A percentile compares a stretch with the other conserved stretches of the same genome.
Evolutionary conservation across 2,888 invertebrate genomes (phyloP).

Genomic region (Tipula vernalis): DNA sequence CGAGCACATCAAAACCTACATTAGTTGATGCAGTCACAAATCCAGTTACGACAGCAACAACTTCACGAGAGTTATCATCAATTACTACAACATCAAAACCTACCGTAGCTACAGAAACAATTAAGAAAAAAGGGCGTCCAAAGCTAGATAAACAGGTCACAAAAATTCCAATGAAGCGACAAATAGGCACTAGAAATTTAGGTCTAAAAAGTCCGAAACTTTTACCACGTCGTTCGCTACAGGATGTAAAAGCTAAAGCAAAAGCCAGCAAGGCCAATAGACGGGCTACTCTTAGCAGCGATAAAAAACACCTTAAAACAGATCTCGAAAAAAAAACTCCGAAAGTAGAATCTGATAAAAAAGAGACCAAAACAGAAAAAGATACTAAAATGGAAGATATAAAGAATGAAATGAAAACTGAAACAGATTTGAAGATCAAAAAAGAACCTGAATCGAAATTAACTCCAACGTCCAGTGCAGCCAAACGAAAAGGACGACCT

Average conservation of each 20-base stretch:
- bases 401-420: not conserved
- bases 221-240: not conserved
- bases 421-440: not conserved
- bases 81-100: not conserved
- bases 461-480: not conserved
- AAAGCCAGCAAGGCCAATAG: not conserved
- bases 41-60: not conserved
- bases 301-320: not conserved
- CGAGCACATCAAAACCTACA: not conserved
- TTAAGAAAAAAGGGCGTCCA: not conserved
- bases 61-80: not conserved
- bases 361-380: not conserved
- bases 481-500: not conserved
- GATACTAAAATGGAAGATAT: not conserved
- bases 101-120: not conserved
- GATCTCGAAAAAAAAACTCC: not conserved
- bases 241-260: not conserved
- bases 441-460: not conserved
- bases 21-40: not conserved
- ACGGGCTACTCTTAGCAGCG: not conserved
- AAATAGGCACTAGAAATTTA: not conserved
- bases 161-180: not conserved
- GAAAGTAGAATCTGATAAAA: not conserved
- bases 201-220: not conserved
- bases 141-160: not conserved